Evolutionary conservation across 2,888 invertebrate species (phyloP).

Genomic region (Ephialtes manifestator): DNA sequence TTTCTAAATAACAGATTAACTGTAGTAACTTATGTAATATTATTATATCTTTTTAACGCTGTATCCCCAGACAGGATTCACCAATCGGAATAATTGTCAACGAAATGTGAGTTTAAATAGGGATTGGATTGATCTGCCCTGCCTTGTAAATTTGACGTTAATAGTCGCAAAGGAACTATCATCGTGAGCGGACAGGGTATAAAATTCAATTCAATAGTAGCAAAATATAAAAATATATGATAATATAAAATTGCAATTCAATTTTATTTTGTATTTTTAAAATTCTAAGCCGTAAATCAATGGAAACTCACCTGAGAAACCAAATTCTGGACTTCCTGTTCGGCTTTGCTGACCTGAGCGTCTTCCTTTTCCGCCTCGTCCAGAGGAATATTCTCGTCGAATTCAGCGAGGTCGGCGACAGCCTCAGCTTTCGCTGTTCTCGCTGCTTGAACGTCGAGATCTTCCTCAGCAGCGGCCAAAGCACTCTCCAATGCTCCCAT

Average conservation of each 20-base stretch:
- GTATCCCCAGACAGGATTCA: constrained; percentile 74
- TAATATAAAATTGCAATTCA: background rate
- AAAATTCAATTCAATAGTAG: background rate
- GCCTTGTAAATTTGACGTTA: constrained; percentile 64
- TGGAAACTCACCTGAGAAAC: constrained; percentile 89
- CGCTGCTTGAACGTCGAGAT: constrained; percentile 97
- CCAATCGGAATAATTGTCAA: constrained; percentile 48
- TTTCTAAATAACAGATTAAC: too few relatives aligned
- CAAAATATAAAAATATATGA: background rate
- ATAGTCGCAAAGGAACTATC: constrained; percentile 55
- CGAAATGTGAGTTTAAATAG: constrained; percentile 73
- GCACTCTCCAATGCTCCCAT: constrained; percentile 92
- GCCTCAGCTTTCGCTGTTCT: constrained; percentile 96
- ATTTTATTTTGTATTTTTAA: too few relatives aligned
- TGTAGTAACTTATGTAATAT: too few relatives aligned
- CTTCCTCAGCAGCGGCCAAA: constrained; percentile 97
- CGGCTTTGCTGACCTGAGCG: constrained; percentile 90
- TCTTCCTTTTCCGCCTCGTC: constrained; percentile 89
- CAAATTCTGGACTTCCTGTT: constrained; percentile 90
- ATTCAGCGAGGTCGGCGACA: constrained; percentile 96
- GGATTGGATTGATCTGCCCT: constrained; percentile 68
- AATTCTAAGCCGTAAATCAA: background rate
- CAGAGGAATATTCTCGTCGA: constrained; percentile 97
- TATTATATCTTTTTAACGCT: constrained; percentile 14
- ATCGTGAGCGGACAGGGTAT: constrained; percentile 72